A percentile compares a stretch with the other conserved stretches of the same genome.
phyloP scores from a whole-genome alignment of 2,113 vertebrate species.

The Hylia prasina region DNA sequence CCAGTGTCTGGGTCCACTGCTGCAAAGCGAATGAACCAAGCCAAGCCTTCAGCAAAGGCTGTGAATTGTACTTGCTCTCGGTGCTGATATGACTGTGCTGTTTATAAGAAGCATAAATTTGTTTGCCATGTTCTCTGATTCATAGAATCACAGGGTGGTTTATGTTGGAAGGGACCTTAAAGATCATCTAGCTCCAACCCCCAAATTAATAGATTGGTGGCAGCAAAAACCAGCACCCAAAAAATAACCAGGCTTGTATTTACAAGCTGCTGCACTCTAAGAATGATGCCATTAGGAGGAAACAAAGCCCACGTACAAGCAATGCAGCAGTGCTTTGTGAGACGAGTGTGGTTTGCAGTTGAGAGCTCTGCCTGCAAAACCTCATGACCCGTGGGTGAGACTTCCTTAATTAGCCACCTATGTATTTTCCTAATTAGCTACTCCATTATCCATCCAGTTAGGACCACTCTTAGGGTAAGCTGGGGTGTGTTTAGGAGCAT shows the following conservation, averaged over 20 bases:
- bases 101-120: neutral
- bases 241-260: neutral
- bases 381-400: neutral
- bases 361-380: neutral
- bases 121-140: neutral
- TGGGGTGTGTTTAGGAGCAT: neutral
- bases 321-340: neutral
- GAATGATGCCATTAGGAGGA: neutral
- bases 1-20: neutral
- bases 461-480: neutral
- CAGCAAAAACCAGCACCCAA: neutral
- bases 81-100: neutral
- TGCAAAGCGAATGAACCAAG: neutral
- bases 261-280: conserved; percentile 3
- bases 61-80: neutral
- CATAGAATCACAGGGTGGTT: neutral
- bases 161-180: neutral
- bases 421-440: neutral
- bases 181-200: neutral
- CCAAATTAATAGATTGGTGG: neutral
- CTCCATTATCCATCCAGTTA: neutral
- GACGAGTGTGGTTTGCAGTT: neutral
- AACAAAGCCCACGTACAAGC: neutral
- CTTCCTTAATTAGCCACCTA: neutral
- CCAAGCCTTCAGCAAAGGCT: neutral